Evolutionary conservation across 2,113 vertebrate genomes (phyloP).

Genomic region (Toxotes chatareus): DNA sequence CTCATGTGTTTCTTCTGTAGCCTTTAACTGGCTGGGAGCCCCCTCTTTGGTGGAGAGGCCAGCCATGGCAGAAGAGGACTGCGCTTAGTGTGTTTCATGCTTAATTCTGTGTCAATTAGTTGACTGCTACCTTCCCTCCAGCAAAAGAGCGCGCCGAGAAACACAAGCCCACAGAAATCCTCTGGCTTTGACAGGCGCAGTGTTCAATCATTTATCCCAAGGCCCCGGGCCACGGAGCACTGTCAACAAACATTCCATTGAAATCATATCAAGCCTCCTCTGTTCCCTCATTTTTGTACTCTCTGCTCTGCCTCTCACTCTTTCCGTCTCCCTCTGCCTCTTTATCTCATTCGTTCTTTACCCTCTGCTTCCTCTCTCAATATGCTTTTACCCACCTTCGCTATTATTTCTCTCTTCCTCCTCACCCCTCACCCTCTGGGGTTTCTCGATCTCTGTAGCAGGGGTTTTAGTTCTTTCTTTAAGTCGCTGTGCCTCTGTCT

Average conservation of each 20-base stretch:
- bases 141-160: slow-evolving; percentile 89
- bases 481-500: slow-evolving; percentile 62
- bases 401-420: slow-evolving; percentile 65
- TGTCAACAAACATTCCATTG: slow-evolving; percentile 95
- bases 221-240: slow-evolving; percentile 91
- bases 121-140: slow-evolving; percentile 97
- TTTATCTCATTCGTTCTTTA: slow-evolving; percentile 69
- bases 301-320: slow-evolving; percentile 72
- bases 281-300: slow-evolving; percentile 83
- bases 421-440: slow-evolving; percentile 74
- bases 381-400: slow-evolving; percentile 69
- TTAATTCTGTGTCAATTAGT: slow-evolving; percentile 99
- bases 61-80: slow-evolving; percentile 87
- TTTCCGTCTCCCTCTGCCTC: slow-evolving; percentile 68
- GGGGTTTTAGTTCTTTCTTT: slow-evolving; percentile 69
- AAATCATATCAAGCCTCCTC: slow-evolving; percentile 93
- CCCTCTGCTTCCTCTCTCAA: slow-evolving; percentile 65
- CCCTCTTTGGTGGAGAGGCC: slow-evolving; percentile 74
- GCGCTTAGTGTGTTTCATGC: slow-evolving; percentile 96
- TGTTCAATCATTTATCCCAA: slow-evolving; percentile 97
- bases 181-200: slow-evolving; percentile 93
- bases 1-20: slow-evolving; percentile 41
- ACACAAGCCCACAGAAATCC: slow-evolving; percentile 95
- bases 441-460: slow-evolving; percentile 65
- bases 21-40: slow-evolving; percentile 72